These are phyloP conservation scores for Eolophus roseicapilla DNA, from an alignment of 2,113 vertebrate genomes.

Conservation along the genomic window DNA sequence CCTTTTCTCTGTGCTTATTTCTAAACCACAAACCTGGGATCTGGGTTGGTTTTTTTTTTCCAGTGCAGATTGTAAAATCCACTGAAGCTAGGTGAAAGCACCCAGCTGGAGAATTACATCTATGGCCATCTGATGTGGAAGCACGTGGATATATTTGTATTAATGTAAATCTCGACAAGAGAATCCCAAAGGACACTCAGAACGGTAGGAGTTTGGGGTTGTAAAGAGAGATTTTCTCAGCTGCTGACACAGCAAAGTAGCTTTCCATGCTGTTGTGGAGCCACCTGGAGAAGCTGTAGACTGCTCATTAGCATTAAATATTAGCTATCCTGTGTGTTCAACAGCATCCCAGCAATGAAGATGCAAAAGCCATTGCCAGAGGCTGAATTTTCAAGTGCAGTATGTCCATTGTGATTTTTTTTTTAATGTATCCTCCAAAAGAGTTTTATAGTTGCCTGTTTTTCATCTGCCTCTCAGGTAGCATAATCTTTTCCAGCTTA, in stretches of 20 bases:
- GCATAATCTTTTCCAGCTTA: background rate
- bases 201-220: background rate
- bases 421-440: background rate
- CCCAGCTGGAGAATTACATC: background rate
- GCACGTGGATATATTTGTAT: rapidly evolving
- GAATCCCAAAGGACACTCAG: rapidly evolving
- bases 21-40: background rate
- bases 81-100: background rate
- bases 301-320: background rate
- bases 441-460: background rate
- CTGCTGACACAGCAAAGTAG: rapidly evolving
- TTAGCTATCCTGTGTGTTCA: too few relatives aligned
- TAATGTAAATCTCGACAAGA: rapidly evolving
- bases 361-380: background rate
- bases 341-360: background rate
- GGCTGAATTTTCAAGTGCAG: background rate
- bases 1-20: background rate
- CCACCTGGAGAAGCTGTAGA: background rate
- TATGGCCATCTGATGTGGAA: rapidly evolving
- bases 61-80: background rate
- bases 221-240: background rate
- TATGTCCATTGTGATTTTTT: background rate
- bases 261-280: background rate
- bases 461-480: background rate
- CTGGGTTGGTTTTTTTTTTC: background rate